These are phyloP conservation scores for Oreochromis spilurus DNA, from an alignment of 2,113 vertebrate genomes.

Conservation along the genomic window DNA sequence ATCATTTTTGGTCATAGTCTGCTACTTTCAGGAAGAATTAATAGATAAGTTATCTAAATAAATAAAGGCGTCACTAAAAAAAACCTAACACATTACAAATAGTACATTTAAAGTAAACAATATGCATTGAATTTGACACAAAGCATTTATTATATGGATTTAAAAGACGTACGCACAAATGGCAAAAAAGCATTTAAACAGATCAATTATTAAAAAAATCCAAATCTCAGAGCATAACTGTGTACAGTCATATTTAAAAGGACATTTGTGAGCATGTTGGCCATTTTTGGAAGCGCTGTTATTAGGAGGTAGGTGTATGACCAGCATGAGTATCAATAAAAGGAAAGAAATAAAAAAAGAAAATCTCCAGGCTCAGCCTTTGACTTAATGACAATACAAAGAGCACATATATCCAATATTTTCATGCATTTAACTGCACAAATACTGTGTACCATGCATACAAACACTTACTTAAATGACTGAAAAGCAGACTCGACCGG, in stretches of 20 bases:
- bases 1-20: background rate
- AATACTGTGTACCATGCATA: background rate
- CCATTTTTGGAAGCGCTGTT: background rate
- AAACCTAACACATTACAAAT: background rate
- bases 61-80: background rate
- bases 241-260: background rate
- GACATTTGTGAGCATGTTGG: background rate
- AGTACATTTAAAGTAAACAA: background rate
- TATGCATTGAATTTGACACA: background rate
- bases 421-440: background rate
- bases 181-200: background rate
- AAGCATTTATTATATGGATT: background rate
- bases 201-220: background rate
- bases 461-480: background rate
- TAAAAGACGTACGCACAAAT: background rate
- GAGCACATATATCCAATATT: background rate
- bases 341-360: background rate
- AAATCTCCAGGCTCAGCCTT: background rate
- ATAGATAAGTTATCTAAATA: background rate
- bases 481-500: background rate
- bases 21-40: background rate
- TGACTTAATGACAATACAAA: background rate
- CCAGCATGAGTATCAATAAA: background rate
- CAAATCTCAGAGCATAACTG: background rate
- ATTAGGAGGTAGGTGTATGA: background rate